phyloP scores from a whole-genome alignment of 2,113 vertebrate species.

The Pagrus major region DNA sequence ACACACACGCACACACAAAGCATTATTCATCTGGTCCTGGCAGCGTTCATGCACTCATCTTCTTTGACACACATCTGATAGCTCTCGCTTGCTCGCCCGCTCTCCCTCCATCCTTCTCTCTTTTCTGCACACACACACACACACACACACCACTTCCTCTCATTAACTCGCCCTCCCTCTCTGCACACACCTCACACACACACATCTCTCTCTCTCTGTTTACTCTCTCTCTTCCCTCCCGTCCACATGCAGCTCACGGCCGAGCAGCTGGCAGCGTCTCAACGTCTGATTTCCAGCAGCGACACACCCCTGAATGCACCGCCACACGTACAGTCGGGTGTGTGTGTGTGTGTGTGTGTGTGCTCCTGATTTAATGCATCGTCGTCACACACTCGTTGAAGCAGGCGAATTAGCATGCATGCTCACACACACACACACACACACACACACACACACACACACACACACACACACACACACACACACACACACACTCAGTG shows the following conservation, averaged over 20 bases:
- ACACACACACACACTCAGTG: background rate
- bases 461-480: background rate
- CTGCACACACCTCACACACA: constrained; percentile 8
- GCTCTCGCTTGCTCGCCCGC: background rate
- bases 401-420: constrained; percentile 25
- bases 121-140: background rate
- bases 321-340: background rate
- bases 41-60: background rate
- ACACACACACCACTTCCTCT: constrained; percentile 15
- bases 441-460: background rate
- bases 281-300: constrained; percentile 21
- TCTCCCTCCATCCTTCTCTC: background rate
- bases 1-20: constrained; percentile 22
- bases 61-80: constrained; percentile 37
- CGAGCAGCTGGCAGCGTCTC: background rate
- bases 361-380: constrained; percentile 8
- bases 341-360: no score
- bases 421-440: background rate
- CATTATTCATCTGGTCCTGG: constrained; percentile 13
- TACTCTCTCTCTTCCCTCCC: background rate
- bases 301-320: constrained; percentile 18
- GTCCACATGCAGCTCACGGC: constrained; percentile 20
- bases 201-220: background rate
- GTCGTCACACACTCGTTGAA: constrained; percentile 9
- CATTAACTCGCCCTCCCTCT: constrained; percentile 24